Conservation (phyloP, 2,888 invertebrate species). For the Beris morrisii region DNA sequence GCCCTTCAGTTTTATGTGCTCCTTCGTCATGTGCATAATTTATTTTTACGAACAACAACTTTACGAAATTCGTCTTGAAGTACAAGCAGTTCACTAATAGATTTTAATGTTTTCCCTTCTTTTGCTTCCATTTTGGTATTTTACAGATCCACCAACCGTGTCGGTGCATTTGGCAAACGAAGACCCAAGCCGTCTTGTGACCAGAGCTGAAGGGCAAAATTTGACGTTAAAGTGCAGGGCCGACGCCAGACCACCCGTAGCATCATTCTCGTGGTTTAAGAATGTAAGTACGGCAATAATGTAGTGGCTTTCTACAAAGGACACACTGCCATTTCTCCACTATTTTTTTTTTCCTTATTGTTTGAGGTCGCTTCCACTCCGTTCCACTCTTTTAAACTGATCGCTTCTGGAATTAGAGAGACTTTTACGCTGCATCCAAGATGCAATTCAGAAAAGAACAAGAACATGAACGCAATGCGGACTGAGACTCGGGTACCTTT, state of each 20-base stretch:
- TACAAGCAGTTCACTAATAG: not conserved
- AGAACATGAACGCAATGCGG: no score
- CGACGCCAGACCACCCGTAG: conserved; percentile 74
- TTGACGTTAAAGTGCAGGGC: conserved; percentile 78
- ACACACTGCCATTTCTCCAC: no score
- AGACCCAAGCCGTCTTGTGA: conserved; percentile 64
- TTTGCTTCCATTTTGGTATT: no score
- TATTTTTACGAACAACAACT: no score
- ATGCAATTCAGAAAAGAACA: no score
- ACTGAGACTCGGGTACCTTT: no score
- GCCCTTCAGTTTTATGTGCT: not conserved
- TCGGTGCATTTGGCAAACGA: conserved; percentile 68
- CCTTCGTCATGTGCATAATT: not conserved
- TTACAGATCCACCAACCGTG: conserved; percentile 75
- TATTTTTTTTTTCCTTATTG: no score
- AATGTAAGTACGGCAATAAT: conserved; percentile 65
- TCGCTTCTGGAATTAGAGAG: no score
- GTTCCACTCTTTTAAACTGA: no score
- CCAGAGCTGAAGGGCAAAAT: conserved; percentile 70
- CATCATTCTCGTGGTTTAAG: conserved; percentile 77
- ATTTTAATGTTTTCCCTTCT: no score
- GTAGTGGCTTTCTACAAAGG: not conserved
- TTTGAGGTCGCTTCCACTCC: no score
- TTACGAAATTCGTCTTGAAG: not conserved
- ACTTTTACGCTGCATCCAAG: no score